Percentiles rank a stretch among this genome's conserved stretches.
Evolutionary conservation across 2,113 vertebrate genomes (phyloP).

Genomic region (Salminus brasiliensis): DNA sequence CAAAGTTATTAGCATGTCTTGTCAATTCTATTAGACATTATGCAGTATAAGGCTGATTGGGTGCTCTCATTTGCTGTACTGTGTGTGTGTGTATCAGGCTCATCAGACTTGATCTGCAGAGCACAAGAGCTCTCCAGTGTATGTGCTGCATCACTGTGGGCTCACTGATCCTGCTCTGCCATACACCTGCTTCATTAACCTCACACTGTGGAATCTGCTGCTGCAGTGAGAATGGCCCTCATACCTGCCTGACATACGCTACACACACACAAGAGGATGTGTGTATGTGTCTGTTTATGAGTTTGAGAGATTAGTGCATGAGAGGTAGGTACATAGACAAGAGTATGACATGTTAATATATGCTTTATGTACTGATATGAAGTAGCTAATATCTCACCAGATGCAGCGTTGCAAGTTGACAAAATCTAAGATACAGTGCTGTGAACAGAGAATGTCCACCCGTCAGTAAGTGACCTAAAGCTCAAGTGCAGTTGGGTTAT

Average conservation of each 20-base stretch:
- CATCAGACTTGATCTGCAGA: neutral
- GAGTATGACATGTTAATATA: too few relatives aligned
- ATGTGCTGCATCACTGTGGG: neutral
- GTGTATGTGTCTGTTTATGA: neutral
- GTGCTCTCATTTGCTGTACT: neutral
- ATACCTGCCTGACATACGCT: neutral
- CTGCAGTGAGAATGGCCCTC: neutral
- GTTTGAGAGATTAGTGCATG: too few relatives aligned
- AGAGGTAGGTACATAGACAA: too few relatives aligned
- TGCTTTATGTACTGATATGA: too few relatives aligned
- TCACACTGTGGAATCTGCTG: neutral
- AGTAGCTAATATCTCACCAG: too few relatives aligned
- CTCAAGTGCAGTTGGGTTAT: too few relatives aligned
- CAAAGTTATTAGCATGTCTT: neutral
- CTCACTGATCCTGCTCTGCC: neutral
- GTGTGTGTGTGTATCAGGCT: neutral
- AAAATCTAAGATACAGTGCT: too few relatives aligned
- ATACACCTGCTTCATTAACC: conserved; percentile 11
- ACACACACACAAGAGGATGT: neutral
- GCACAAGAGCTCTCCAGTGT: conserved; percentile 6
- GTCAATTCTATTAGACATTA: neutral
- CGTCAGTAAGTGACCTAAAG: too few relatives aligned
- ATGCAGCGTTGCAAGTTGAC: too few relatives aligned
- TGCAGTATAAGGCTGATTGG: neutral
- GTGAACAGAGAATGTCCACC: too few relatives aligned